Percentiles rank a stretch among this genome's conserved stretches.
Evolutionary conservation across 2,797 vertebrate species (phyloP).

Genomic region (Dromococcyx pavoninus): DNA sequence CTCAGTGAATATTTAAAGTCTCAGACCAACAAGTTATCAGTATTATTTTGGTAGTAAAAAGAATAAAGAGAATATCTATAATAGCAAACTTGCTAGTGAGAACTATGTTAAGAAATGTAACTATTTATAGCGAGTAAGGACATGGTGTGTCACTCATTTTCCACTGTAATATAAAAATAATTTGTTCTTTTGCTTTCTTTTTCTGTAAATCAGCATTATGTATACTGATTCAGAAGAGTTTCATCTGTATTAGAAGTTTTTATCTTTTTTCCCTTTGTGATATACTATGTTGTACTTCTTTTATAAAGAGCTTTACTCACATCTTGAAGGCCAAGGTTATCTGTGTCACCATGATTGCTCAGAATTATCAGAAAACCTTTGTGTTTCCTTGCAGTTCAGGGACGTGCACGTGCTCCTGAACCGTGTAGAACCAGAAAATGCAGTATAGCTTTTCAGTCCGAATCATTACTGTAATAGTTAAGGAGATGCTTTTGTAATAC

Average conservation of each 20-base stretch:
- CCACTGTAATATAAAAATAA: not conserved
- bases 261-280: not conserved
- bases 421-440: not conserved
- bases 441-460: not conserved
- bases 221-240: not conserved
- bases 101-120: not conserved
- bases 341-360: not conserved
- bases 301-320: not conserved
- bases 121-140: not conserved
- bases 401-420: not conserved
- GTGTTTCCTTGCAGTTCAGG: not conserved
- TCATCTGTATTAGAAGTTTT: not conserved
- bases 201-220: not conserved
- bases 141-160: not conserved
- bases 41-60: not conserved
- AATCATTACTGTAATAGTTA: not conserved
- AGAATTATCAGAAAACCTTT: not conserved
- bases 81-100: not conserved
- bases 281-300: not conserved
- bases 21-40: not conserved
- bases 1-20: not conserved
- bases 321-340: not conserved
- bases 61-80: not conserved
- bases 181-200: not conserved
- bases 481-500: not conserved